Base-by-base conservation (phyloP, 2,797 vertebrate genomes). In the Sebastes nivosus region DNA sequence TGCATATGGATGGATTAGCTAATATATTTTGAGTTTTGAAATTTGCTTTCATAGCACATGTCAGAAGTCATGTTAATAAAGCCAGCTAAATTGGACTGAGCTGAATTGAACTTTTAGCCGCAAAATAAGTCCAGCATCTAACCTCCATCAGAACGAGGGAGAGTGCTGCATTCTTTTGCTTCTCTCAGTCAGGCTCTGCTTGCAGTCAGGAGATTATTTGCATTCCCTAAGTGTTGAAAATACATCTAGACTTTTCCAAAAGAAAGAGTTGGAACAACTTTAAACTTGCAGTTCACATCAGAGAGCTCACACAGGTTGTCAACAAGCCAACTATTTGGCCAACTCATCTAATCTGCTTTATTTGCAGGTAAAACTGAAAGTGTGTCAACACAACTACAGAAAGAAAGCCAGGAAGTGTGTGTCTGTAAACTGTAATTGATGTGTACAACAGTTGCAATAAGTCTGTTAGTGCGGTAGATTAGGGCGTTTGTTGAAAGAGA, bases 1-100 rank as follows among this genome's bases (percentile, higher is more conserved):
- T 27, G 72, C 57, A 34, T 68, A 52, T 7, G 30, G 32, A 80
- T 9, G 68, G 75, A 83, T 80, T 65, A 58, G 18, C 30, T 38
- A 16, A 69, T 70, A 18, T 66, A 64, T 78, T 77, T 61, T 8
- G 30, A 69, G 77, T 67, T 61, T 64, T 70, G 2, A 50, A 70
- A 46, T 66, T 42, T 83, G 11, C 78, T 75, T 85, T 79, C 30
- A 75, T 38, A 71, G 64, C 42, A 67, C 68, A 66, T 22, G 75
- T 73, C 80, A 77, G 6, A 58, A 16, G 59, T 64, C 59, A 38
- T 50, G 66, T 20, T 73, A 30, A 67, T 75, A 10, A 77, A 55
- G 54, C 6, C 12, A 12, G 70, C 4, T 34, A 34, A 32, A 60
- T 7, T 12, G n/a, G 20, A 64, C 55, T 42, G 38, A 66, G 34